Evolutionary conservation across 2,888 invertebrate genomes (phyloP), one percentile per base, ranked within the genome.

Genomic region (Dioctria rufipes): DNA sequence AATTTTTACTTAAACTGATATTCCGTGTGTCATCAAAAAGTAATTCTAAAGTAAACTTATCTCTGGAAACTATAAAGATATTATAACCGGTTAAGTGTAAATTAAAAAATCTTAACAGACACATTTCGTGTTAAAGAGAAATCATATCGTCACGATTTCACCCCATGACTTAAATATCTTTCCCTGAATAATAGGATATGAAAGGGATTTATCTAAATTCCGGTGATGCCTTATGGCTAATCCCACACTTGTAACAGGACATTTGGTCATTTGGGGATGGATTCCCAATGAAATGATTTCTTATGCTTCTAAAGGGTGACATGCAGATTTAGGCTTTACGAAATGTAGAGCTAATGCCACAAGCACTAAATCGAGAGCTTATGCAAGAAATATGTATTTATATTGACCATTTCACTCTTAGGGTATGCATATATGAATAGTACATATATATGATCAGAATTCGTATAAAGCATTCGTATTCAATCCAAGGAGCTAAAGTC

Each of bases 201-300:
- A 67, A 67, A 67, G 67, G 67, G 67, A 67, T 67, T 67, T 67
- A 67, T 67, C 67, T 67, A 46, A 67, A 67, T 67, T 67, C 67
- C 67, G 67, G 67, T 67, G 42, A 67, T 67, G 67, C 67, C 67
- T 43, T 67, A 13, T 67, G 67, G 67, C 46, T 43, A 49, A 67
- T 67, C 43, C 67, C 67, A 42, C 46, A 25, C 25, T 67, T 43
- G 46, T 43, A 67, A 43, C 43, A 43, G 43, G 67, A 2, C 67
- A 46, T 25, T 25, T 25, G 25, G 25, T 25, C 25, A 42, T 67
- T 9, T 46, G 37, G 43, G 66, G 67, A 25, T 9, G 49, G 5
- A 25, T 67, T 46, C 25, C 43, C 67, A 42, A 67, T 67, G 43
- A 67, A 67, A 67, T 67, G 25, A 25, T 67, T 40, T 25, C 13